A percentile compares a stretch with the other conserved stretches of the same genome.
These are phyloP conservation scores for Trachelus troglodyta DNA, from an alignment of 2,888 invertebrate species.

Conservation along the genomic window DNA sequence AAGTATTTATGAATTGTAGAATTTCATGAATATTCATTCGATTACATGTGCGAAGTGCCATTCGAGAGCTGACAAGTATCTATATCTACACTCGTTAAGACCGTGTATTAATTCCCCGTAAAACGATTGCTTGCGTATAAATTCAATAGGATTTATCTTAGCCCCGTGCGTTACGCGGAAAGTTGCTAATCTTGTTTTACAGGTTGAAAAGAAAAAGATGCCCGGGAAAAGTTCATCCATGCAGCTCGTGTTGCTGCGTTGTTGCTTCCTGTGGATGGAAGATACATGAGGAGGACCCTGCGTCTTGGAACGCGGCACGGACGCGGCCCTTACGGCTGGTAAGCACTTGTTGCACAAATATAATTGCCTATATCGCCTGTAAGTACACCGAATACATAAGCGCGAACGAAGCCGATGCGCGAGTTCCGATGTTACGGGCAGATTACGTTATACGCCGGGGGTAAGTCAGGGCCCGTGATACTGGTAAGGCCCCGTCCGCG, in stretches of 20 bases:
- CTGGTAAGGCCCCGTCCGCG: slow-evolving; percentile 20
- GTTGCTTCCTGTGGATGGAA: background rate
- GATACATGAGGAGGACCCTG: background rate
- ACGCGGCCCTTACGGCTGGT: slow-evolving; percentile 10
- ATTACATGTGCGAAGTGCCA: background rate
- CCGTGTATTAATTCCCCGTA: background rate
- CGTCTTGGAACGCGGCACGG: background rate
- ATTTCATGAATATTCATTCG: background rate
- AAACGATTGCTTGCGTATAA: background rate
- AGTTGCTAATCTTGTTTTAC: too few relatives aligned
- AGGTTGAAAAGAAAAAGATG: background rate
- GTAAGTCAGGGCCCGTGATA: slow-evolving; percentile 14
- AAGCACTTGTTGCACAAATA: slow-evolving; percentile 35
- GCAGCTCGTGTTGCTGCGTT: background rate
- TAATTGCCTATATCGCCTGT: slow-evolving; percentile 30
- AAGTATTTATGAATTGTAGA: background rate
- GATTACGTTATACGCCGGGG: slow-evolving; percentile 25
- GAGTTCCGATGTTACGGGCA: slow-evolving; percentile 28
- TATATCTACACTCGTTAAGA: background rate
- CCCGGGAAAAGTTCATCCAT: background rate
- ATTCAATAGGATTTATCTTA: background rate
- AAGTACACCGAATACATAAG: slow-evolving; percentile 24
- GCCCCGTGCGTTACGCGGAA: too few relatives aligned
- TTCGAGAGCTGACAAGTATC: background rate
- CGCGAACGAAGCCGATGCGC: slow-evolving; percentile 13